Evolutionary conservation across 2,797 vertebrate species (phyloP).

Genomic region (Bufotes viridis): DNA sequence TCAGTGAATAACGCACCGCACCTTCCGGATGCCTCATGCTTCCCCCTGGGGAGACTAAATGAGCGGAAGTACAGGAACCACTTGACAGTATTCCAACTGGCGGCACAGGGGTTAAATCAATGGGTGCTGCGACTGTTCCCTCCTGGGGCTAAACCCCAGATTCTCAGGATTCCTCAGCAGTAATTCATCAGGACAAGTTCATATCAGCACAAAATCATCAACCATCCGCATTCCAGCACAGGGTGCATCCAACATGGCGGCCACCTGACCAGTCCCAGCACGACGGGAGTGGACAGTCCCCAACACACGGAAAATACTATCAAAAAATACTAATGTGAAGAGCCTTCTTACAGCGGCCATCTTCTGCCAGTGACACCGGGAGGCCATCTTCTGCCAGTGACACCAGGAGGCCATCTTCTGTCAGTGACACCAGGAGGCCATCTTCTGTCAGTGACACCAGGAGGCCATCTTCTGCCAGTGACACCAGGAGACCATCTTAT

Average conservation of each 20-base stretch:
- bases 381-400: no score
- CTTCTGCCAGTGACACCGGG: no score
- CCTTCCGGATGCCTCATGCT: background rate
- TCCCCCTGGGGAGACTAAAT: constrained; percentile 9
- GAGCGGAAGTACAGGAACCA: constrained; percentile 24
- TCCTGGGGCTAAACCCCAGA: constrained; percentile 51
- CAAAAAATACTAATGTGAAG: no score
- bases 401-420: no score
- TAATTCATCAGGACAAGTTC: constrained; percentile 26
- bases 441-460: no score
- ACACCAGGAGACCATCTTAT: no score
- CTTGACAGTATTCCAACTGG: background rate
- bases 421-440: no score
- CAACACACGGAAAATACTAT: no score
- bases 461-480: no score
- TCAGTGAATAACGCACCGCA: constrained; percentile 34
- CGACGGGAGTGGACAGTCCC: no score
- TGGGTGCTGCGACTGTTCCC: background rate
- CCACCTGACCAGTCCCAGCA: no score
- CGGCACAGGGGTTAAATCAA: constrained; percentile 34
- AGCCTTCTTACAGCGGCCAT: no score
- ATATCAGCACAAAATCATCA: background rate
- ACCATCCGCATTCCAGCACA: background rate
- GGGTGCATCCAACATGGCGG: background rate
- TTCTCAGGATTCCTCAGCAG: constrained; percentile 37